Evolutionary conservation across 2,888 invertebrate species (phyloP), one percentile per base, ranked within the genome.

Genomic region (Byasa hedistus): DNA sequence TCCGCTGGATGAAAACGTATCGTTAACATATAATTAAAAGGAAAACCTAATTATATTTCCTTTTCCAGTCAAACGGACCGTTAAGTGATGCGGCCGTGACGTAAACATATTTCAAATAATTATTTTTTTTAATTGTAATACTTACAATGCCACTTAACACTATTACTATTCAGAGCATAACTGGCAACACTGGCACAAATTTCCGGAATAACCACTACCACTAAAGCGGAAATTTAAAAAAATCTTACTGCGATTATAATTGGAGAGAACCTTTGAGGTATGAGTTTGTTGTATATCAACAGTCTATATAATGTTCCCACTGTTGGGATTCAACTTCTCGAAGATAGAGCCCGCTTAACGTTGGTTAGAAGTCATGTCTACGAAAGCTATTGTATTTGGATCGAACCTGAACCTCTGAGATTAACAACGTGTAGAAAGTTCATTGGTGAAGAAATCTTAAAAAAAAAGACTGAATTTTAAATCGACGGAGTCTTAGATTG

Each of bases 111-210:
- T 27, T n/a, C 5, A 58, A n/a, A 55, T 23, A 48, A 3, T 22
- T 15, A 23, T 23, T 62, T 56, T 57, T 23, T 36, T 51, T 64
- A 54, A 19, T 61, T 48, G 61, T 57, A 21, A 61, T 54, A 51
- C 51, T 64, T 51, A 27, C 21, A 36, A 24, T 44, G 8, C 39
- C 55, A 61, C 65, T 61, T 61, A 64, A 64, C 65, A 69, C 36
- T 65, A 63, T 65, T 64, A 65, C 36, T 57, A 69, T 65, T 56
- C 65, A 69, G 68, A 69, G 57, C 64, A 61, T 24, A 59, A 58
- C 64, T 52, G 32, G 32, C 19, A 61, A 48, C 58, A 57, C 55
- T 69, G 63, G 57, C 27, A 2, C 3, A 36, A 57, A 39, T 24
- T 62, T 55, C 57, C 57, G 32, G 57, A 51, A n/a, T n/a, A n/a